Percentiles rank a stretch among this genome's conserved stretches.
phyloP scores from a whole-genome alignment of 2,113 vertebrate species.

The Mustela nigripes region DNA sequence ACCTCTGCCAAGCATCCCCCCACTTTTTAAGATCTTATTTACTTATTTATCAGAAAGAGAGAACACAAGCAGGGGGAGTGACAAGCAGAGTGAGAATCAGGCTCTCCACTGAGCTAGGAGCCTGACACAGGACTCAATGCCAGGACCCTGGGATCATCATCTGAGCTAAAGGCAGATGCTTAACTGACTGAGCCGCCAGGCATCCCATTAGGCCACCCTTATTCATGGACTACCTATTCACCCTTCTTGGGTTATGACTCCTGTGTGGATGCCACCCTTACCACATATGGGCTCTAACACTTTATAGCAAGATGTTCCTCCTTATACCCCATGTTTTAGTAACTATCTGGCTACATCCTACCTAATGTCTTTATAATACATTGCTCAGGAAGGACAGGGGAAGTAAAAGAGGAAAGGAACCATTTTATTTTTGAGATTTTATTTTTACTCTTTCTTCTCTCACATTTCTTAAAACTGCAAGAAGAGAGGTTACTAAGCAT shows the following conservation, averaged over 20 bases:
- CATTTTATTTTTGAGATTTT: background rate
- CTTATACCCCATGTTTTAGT: background rate
- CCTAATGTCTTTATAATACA: background rate
- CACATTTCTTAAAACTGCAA: background rate
- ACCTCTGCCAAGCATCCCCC: background rate
- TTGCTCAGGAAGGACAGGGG: background rate
- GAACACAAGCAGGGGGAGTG: too few species aligned
- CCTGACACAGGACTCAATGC: too few species aligned
- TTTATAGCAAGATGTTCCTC: background rate
- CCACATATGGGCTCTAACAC: background rate
- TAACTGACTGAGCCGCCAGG: too few species aligned
- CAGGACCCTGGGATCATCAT: too few species aligned
- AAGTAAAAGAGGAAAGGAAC: background rate
- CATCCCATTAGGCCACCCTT: background rate
- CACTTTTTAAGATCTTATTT: too few species aligned
- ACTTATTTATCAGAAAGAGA: too few species aligned
- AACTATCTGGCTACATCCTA: background rate
- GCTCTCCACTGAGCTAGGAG: too few species aligned
- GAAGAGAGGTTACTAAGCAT: background rate
- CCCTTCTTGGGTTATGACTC: background rate
- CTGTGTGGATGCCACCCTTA: background rate
- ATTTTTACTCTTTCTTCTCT: slow-evolving; percentile 41
- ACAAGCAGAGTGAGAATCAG: too few species aligned
- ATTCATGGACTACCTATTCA: background rate
- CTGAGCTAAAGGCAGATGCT: too few species aligned